phyloP scores from a whole-genome alignment of 1,140 invertebrate genomes.

The Berghia stephanieae region DNA sequence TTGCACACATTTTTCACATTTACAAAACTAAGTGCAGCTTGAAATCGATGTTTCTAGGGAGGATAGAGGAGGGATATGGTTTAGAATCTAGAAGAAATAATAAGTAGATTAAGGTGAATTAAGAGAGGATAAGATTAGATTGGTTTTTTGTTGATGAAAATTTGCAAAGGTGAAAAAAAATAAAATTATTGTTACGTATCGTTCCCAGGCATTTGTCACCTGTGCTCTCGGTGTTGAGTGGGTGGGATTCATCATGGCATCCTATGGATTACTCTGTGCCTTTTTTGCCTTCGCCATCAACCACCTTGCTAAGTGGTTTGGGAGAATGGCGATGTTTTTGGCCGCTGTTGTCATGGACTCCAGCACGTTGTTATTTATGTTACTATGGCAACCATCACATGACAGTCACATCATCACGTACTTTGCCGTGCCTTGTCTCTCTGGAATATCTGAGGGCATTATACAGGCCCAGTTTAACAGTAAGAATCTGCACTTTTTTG shows the following conservation, averaged over 20 bases:
- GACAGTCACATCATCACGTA: not conserved
- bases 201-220: conserved; percentile 30
- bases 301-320: conserved; percentile 18
- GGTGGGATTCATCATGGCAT: conserved; percentile 38
- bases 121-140: not conserved
- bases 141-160: not conserved
- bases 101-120: not conserved
- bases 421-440: conserved; percentile 32
- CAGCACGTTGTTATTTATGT: conserved; percentile 17
- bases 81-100: too few relatives aligned
- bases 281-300: conserved; percentile 28
- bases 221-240: conserved; percentile 32
- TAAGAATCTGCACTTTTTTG: too few relatives aligned
- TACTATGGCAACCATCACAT: conserved; percentile 24
- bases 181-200: not conserved
- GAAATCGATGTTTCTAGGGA: too few relatives aligned
- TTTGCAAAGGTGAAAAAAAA: not conserved
- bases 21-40: too few relatives aligned
- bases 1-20: too few relatives aligned
- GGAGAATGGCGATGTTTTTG: conserved; percentile 26
- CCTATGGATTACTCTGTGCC: conserved; percentile 27
- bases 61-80: too few relatives aligned
- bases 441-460: conserved; percentile 35
- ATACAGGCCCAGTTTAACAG: conserved; percentile 40
- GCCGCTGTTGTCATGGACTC: conserved; percentile 23